These are phyloP conservation scores for Orchesella cincta DNA, from an alignment of 1,140 invertebrate species.

Conservation along the genomic window DNA sequence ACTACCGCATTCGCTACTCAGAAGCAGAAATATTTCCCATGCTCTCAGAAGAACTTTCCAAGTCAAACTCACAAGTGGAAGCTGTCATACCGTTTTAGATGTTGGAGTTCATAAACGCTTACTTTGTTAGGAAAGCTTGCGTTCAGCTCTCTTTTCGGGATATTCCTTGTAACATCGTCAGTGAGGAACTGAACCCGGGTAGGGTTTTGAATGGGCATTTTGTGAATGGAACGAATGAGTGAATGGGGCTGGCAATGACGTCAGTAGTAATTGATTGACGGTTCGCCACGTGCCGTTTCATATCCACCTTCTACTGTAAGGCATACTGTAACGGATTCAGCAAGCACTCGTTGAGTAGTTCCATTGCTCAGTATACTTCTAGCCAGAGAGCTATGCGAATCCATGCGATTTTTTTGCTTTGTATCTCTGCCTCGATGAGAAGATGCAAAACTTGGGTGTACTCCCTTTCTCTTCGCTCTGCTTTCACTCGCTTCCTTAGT, in stretches of 20 bases:
- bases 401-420: neutral
- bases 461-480: neutral
- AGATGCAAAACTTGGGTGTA: neutral
- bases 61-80: too few species aligned
- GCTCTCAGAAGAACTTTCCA: too few species aligned
- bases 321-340: neutral
- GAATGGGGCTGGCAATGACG: conserved; percentile 52
- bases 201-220: conserved; percentile 51
- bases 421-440: neutral
- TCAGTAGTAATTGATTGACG: conserved; percentile 52
- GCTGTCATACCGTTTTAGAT: too few species aligned
- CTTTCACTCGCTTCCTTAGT: neutral
- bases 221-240: conserved; percentile 52
- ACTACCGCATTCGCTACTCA: too few species aligned
- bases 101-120: too few species aligned
- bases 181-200: conserved; percentile 51
- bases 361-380: neutral
- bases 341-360: neutral
- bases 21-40: too few species aligned
- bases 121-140: conserved; percentile 2
- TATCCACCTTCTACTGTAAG: neutral
- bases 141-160: conserved; percentile 7
- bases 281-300: conserved; percentile 48
- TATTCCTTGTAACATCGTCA: conserved; percentile 35
- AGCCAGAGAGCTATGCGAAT: neutral